Evolutionary conservation across 2,797 vertebrate genomes (phyloP).

Genomic region (Chlorospingus semifuscus): DNA sequence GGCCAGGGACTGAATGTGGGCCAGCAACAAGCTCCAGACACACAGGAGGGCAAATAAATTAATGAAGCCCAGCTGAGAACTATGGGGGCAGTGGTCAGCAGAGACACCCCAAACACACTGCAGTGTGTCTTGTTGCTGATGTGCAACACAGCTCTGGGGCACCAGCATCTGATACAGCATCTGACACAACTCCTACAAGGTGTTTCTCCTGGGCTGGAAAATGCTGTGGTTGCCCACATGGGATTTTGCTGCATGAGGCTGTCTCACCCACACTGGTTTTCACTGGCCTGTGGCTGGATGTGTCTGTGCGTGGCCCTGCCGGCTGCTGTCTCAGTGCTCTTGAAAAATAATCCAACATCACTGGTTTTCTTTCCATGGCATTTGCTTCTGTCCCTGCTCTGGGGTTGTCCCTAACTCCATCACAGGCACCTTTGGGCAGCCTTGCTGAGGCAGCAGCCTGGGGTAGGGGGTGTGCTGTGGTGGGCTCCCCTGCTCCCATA

Average conservation of each 20-base stretch:
- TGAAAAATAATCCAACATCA: neutral
- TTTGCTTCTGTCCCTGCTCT: neutral
- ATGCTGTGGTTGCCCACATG: neutral
- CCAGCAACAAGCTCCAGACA: neutral
- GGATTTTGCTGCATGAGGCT: neutral
- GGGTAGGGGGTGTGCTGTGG: neutral
- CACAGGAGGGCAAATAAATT: neutral
- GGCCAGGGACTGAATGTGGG: neutral
- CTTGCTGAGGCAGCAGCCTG: neutral
- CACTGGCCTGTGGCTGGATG: neutral
- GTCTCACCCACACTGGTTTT: neutral
- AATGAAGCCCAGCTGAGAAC: neutral
- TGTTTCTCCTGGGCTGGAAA: neutral
- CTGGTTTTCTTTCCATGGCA: neutral
- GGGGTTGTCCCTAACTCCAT: neutral
- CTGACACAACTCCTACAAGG: neutral
- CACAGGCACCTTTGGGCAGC: neutral
- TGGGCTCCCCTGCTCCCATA: neutral
- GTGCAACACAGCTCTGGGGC: neutral
- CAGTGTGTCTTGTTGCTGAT: fast-evolving
- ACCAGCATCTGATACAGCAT: neutral
- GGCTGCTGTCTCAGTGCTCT: neutral
- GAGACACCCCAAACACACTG: neutral
- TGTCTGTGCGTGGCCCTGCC: neutral
- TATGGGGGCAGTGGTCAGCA: neutral